Percentiles rank a stretch among this genome's conserved stretches.
These are phyloP conservation scores for Nerophis lumbriciformis DNA, from an alignment of 2,113 vertebrate species.

Conservation along the genomic window DNA sequence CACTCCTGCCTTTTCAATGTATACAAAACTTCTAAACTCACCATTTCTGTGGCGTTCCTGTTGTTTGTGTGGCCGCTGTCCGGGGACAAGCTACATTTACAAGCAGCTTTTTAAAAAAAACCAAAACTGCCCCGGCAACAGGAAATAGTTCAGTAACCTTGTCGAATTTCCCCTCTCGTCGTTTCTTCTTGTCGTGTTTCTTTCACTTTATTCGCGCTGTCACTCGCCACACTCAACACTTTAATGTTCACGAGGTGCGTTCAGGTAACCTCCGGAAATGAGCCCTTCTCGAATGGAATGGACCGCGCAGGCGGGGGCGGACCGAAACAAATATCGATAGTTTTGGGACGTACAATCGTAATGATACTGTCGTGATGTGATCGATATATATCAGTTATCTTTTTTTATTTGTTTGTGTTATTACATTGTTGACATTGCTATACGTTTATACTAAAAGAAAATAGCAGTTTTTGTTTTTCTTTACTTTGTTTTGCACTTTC, in stretches of 20 bases:
- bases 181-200: not conserved
- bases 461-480: no score
- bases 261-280: not conserved
- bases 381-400: not conserved
- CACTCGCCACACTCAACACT: not conserved
- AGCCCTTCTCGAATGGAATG: no score
- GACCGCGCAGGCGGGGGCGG: no score
- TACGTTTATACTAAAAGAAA: no score
- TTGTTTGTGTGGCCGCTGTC: constrained; percentile 26
- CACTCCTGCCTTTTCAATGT: no score
- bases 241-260: not conserved
- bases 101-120: not conserved
- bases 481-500: no score
- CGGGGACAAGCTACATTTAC: constrained; percentile 32
- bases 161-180: not conserved
- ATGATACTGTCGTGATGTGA: not conserved
- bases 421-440: no score
- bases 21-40: constrained; percentile 31
- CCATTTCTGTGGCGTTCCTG: constrained; percentile 46
- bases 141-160: constrained; percentile 9
- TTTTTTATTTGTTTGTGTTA: no score
- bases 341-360: not conserved
- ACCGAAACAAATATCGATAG: no score
- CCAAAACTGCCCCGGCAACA: constrained; percentile 1
- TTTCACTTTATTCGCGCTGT: not conserved